Evolutionary conservation across 2,797 vertebrate species (phyloP).

Genomic region (Hydrolagus colliei): DNA sequence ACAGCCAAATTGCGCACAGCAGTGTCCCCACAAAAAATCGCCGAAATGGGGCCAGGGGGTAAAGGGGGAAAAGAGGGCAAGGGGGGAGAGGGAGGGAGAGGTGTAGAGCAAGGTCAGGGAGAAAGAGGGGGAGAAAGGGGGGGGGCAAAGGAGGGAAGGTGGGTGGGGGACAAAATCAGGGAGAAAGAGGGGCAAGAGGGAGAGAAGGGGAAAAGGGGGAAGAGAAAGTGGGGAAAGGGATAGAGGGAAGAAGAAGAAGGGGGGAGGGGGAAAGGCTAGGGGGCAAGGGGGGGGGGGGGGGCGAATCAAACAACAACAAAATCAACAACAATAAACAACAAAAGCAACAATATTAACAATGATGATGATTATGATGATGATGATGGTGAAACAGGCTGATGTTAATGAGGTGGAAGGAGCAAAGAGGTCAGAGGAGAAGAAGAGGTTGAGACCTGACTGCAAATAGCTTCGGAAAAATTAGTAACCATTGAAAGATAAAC

Average conservation of each 20-base stretch:
- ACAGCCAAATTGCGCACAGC: too few relatives aligned
- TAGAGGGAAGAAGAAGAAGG: neutral
- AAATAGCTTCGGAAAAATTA: too few relatives aligned
- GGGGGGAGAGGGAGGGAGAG: neutral
- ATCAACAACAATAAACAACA: too few relatives aligned
- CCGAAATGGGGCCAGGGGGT: too few relatives aligned
- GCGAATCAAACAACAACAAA: too few relatives aligned
- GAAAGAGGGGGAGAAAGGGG: too few relatives aligned
- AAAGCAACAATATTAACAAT: too few relatives aligned
- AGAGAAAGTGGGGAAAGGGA: neutral
- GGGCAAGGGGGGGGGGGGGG: conserved; percentile 33
- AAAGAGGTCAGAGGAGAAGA: neutral
- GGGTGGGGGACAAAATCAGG: neutral
- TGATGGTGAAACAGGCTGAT: conserved; percentile 17
- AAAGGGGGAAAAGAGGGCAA: neutral
- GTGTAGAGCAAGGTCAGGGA: neutral
- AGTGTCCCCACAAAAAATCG: too few relatives aligned
- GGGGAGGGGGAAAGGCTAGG: neutral
- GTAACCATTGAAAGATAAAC: neutral
- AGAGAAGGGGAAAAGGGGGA: conserved; percentile 1
- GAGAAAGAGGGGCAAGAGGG: conserved; percentile 38
- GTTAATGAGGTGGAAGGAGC: neutral
- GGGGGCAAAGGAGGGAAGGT: too few relatives aligned
- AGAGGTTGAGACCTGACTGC: too few relatives aligned
- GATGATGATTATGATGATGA: too few relatives aligned